Evolutionary conservation across 2,888 invertebrate species (phyloP), one percentile per base, ranked within the genome.

Genomic region (Hemicrepidius hirtus): DNA sequence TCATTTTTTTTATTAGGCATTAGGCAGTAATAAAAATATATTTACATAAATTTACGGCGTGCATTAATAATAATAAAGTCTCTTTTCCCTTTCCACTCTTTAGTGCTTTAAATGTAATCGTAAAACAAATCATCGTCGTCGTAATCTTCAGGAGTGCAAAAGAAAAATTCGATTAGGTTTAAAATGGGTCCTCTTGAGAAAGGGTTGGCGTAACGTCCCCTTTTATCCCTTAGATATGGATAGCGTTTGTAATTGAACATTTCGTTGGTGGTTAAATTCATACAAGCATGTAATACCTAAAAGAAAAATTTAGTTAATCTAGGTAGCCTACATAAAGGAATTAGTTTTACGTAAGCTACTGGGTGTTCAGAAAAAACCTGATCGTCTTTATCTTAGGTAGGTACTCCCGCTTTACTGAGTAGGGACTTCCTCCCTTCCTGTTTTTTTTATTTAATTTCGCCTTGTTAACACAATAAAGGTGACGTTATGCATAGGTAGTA

Each of bases 241-340:
- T 97, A 97, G 63, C 97, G 90, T 84, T 96, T 96, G 85, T 95
- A 95, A 87, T 97, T 97, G 84, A 97, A 95, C 94, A 96, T 95
- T 87, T 97, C 97, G 85, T 97, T 97, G 53, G 97, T 97, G 6
- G 97, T 97, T 72, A 97, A 87, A 87, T 97, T 97, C 94, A 95
- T 95, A 83, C 95, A 94, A 10, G 96, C 96, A 85, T 97, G 96
- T 20, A 96, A 88, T 62, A 96, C 91, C 97, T 97, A 88, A 67
- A 60, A 60, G 44, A 62, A 44, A 32, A 5, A n/a, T n/a, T n/a
- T n/a, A n/a, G n/a, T n/a, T n/a, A n/a, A n/a, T n/a, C n/a, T n/a
- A n/a, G n/a, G n/a, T n/a, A n/a, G n/a, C n/a, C n/a, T n/a, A n/a
- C n/a, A n/a, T n/a, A n/a, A n/a, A n/a, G n/a, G n/a, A n/a, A n/a